Evolutionary conservation across 2,113 vertebrate genomes (phyloP).

Genomic region (Hassar affinis): DNA sequence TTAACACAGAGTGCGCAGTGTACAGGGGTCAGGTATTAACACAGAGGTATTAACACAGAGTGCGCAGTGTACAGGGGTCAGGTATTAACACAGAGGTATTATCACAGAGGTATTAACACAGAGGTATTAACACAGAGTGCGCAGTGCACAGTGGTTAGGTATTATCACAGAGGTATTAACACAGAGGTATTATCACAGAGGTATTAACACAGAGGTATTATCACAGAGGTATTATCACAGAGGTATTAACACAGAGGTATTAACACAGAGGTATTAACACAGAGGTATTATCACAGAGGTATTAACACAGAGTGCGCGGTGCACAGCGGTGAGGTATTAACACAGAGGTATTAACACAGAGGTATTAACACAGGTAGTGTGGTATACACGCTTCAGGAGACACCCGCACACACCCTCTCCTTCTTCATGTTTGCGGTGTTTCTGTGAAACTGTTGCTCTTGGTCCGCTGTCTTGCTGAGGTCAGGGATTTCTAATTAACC

Average conservation of each 20-base stretch:
- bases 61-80: not conserved
- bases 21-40: not conserved
- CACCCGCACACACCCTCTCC: too few species aligned
- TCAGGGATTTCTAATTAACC: not conserved
- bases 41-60: too few species aligned
- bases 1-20: too few species aligned
- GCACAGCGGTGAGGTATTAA: not conserved
- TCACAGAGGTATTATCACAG: not conserved
- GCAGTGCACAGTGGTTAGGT: not conserved
- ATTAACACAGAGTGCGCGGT: not conserved
- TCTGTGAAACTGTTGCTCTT: too few species aligned
- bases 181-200: too few species aligned
- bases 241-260: not conserved
- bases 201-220: not conserved
- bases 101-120: not conserved
- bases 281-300: not conserved
- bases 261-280: not conserved
- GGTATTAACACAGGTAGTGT: too few species aligned
- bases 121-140: too few species aligned
- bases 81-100: not conserved
- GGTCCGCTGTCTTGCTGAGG: too few species aligned
- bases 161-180: not conserved
- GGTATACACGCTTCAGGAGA: too few species aligned
- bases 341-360: too few species aligned
- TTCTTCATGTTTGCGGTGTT: too few species aligned